Evolutionary conservation across 2,888 invertebrate species (phyloP), one percentile per base, ranked within the genome.

Genomic region (Malacosoma neustria): DNA sequence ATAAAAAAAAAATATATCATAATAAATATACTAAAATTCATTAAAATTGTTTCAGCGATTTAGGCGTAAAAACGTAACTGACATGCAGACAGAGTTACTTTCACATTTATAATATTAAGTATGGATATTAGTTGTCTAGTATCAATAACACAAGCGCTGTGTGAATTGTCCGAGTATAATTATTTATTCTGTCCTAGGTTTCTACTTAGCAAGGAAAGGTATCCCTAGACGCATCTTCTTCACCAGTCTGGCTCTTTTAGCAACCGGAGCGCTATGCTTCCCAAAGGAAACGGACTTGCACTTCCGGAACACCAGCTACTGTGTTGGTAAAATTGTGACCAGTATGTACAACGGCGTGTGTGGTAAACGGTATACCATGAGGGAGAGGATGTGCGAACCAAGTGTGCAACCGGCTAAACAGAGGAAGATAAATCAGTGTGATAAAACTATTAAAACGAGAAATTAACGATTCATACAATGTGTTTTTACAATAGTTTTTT

Each of bases 271-370:
- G 0, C 14, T 75, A 0, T 69, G 70, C 43, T 75, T 73, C 14
- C 76, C 77, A 0, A 59, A 68, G n/a, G 71, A 73, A 40, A 73
- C 74, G 0, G 80, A 81, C 32, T 53, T 59, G 1, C 34, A 45
- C 0, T 63, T 81, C 13, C 57, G 75, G 39, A 41, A 45, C 0
- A 38, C 55, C 0, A 36, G 57, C 0, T 67, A 53, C 12, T 32
- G 43, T 0, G 9, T 51, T 0, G 63, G 53, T 0, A 68, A 67
- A 13, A 0, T 40, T 0, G 34, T 43, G 0, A 5, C 72, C 0
- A 11, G 11, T 0, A 0, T 63, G 0, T 68, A 64, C 6, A 75
- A 73, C 29, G 11, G 9, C 0, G 22, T 43, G 1, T 72, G 66
- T 32, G 40, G 43, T 0, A 59, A 57, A 4, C 40, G 56, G 0